These are phyloP conservation scores for Sander lucioperca DNA, from an alignment of 2,113 vertebrate species.

Conservation along the genomic window DNA sequence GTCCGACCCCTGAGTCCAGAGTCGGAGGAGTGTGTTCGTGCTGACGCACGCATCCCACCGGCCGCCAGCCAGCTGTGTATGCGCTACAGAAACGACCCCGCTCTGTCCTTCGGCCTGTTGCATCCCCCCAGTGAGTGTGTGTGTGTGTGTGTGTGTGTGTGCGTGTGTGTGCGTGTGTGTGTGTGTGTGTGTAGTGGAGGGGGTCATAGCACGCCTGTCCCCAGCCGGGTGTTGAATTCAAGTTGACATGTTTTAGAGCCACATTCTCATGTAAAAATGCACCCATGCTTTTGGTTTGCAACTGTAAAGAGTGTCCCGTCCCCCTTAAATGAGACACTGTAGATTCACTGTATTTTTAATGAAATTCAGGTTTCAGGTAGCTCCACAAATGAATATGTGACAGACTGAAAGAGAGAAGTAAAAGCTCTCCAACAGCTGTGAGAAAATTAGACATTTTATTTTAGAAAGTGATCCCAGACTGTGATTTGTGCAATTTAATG, in stretches of 20 bases:
- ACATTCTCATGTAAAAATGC: slow-evolving; percentile 51
- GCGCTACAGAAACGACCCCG: slow-evolving; percentile 52
- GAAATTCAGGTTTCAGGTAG: slow-evolving; percentile 6
- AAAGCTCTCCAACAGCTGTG: slow-evolving; percentile 13
- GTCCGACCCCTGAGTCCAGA: slow-evolving; percentile 38
- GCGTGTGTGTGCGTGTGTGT: not conserved
- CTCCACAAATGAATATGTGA: slow-evolving; percentile 20
- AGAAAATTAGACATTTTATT: not conserved
- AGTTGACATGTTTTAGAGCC: slow-evolving; percentile 40
- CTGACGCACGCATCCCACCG: slow-evolving; percentile 79
- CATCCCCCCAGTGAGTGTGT: slow-evolving; percentile 82
- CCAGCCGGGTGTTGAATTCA: slow-evolving; percentile 51
- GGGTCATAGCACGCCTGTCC: not conserved
- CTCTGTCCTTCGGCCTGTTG: slow-evolving; percentile 79
- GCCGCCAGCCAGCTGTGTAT: slow-evolving; percentile 76
- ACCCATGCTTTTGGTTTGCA: not conserved
- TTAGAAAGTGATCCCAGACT: not conserved
- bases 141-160: slow-evolving; percentile 14
- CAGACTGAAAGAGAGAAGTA: slow-evolving; percentile 17
- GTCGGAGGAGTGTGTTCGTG: slow-evolving; percentile 76
- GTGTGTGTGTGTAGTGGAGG: slow-evolving; percentile 8
- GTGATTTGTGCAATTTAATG: not conserved
- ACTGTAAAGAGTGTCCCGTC: not conserved
- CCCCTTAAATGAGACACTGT: not conserved
- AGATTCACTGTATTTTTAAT: slow-evolving; percentile 6